These are phyloP conservation scores for Imbricaverruca yamaguchii DNA, from an alignment of 2,888 invertebrate species.

Conservation along the genomic window DNA sequence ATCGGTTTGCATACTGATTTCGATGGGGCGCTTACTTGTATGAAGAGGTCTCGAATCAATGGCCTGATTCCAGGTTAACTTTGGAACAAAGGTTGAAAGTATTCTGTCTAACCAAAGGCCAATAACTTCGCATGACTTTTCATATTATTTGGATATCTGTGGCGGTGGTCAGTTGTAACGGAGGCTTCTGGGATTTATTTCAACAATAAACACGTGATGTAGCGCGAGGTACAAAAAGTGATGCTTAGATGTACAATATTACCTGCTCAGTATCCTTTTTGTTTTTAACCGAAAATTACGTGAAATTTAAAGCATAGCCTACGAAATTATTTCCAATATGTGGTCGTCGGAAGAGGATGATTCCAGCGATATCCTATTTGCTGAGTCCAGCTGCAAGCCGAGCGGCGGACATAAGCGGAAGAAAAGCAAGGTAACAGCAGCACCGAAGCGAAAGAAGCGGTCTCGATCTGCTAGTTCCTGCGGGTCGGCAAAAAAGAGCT, in stretches of 20 bases:
- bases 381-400: background rate
- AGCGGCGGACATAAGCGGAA: background rate
- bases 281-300: too few species aligned
- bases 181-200: too few species aligned
- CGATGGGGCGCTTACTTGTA: too few species aligned
- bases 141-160: too few species aligned
- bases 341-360: background rate
- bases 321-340: background rate
- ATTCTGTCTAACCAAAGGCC: too few species aligned
- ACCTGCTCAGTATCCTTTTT: background rate
- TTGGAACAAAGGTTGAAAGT: too few species aligned
- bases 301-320: background rate
- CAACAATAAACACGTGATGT: background rate
- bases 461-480: background rate
- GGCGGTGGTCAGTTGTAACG: too few species aligned
- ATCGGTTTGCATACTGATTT: too few species aligned
- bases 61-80: too few species aligned
- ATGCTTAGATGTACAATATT: background rate
- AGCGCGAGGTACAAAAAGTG: background rate
- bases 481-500: background rate
- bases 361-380: conserved; percentile 13
- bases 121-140: too few species aligned
- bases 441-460: background rate
- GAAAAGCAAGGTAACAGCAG: conserved; percentile 4
- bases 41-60: too few species aligned